Conservation (phyloP, 2,797 vertebrate species). For the Poeciliopsis presidionis region DNA sequence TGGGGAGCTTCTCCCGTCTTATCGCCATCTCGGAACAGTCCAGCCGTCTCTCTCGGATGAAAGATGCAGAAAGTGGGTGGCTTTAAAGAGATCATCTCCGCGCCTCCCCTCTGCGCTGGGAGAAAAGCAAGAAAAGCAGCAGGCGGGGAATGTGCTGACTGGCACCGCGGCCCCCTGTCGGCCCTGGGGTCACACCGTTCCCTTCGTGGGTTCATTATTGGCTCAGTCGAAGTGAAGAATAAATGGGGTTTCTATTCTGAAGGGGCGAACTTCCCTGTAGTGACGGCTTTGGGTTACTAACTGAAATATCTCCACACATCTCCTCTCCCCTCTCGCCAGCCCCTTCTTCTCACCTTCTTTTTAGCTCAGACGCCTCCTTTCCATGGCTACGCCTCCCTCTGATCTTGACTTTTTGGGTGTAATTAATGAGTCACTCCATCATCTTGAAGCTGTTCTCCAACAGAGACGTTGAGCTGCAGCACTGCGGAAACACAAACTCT, state of each 20-base stretch:
- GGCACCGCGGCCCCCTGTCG: constrained; percentile 38
- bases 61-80: constrained; percentile 66
- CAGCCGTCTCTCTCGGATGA: constrained; percentile 62
- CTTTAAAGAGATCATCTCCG: constrained; percentile 61
- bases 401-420: constrained; percentile 60
- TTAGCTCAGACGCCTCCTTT: constrained; percentile 53
- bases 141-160: constrained; percentile 64
- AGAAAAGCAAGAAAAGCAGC: constrained; percentile 14
- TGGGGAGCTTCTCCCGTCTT: constrained; percentile 70
- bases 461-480: constrained; percentile 53
- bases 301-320: constrained; percentile 45
- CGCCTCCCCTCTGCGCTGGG: constrained; percentile 12
- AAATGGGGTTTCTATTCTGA: constrained; percentile 48
- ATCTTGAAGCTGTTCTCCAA: constrained; percentile 22
- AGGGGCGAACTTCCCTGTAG: constrained; percentile 47
- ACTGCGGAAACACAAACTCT: no score
- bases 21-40: constrained; percentile 69
- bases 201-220: constrained; percentile 71
- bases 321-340: constrained; percentile 30
- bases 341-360: constrained; percentile 33
- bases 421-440: constrained; percentile 62
- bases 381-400: constrained; percentile 21
- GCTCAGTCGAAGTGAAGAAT: constrained; percentile 62
- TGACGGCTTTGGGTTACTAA: constrained; percentile 46
- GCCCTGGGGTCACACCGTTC: constrained; percentile 5